These are phyloP conservation scores for Ectobius pallidus DNA, from an alignment of 2,888 invertebrate genomes.

Conservation along the genomic window DNA sequence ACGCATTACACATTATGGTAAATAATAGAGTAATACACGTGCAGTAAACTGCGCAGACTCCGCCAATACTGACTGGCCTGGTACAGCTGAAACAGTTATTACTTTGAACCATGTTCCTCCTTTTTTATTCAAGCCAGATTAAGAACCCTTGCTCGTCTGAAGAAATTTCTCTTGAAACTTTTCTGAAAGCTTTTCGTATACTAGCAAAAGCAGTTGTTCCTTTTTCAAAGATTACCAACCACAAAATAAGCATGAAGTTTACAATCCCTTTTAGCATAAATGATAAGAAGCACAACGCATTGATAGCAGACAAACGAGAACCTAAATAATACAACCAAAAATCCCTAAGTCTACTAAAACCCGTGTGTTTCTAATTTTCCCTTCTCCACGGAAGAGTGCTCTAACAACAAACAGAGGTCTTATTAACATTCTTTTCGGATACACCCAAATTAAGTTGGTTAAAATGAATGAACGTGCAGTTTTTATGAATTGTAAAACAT, in stretches of 20 bases:
- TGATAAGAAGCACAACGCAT: neutral
- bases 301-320: too few species aligned
- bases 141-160: neutral
- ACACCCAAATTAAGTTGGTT: too few species aligned
- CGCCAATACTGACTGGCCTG: neutral
- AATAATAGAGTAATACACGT: constrained; percentile 6
- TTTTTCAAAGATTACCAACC: neutral
- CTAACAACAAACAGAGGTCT: too few species aligned
- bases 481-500: too few species aligned
- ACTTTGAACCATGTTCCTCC: neutral
- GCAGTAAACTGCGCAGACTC: neutral
- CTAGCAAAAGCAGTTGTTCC: neutral
- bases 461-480: too few species aligned
- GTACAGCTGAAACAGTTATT: neutral
- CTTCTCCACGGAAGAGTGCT: too few species aligned
- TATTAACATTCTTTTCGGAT: too few species aligned
- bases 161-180: neutral
- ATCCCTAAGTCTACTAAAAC: too few species aligned
- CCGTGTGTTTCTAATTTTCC: too few species aligned
- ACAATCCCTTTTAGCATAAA: neutral
- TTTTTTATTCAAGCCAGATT: neutral
- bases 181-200: neutral
- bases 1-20: constrained; percentile 10
- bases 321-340: too few species aligned
- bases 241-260: neutral